Evolutionary conservation across 2,113 vertebrate species (phyloP), one percentile per base, ranked within the genome.

Genomic region (Chelonoidis abingdonii): DNA sequence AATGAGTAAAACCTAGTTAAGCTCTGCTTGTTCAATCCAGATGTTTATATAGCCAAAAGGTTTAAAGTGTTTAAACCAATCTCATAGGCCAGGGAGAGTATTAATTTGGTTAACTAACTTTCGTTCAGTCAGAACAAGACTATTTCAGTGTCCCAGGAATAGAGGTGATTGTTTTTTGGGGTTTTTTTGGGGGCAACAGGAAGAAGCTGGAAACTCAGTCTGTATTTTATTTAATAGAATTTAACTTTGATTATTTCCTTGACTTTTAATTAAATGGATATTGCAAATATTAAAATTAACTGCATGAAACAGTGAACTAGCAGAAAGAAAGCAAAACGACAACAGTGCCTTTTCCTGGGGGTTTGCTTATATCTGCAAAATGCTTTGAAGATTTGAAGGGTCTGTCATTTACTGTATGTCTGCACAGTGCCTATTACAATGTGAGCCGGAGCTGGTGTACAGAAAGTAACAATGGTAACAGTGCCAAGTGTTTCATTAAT

Each of bases 1-100:
- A 86, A 87, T 96, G 96, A 96, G 94, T 91, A 25, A 87, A 8
- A 82, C 59, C 95, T 86, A 88, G 80, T 82, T 98, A 98, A 98
- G 97, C 97, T 87, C 96, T 78, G 27, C 49, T 91, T 93, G 91
- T 7, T 87, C 92, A 91, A 56, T 76, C 87, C 76, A 24, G 41
- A 80, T 89, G 38, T 93, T 81, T 87, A 87, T 62, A 80, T 2
- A 76, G 49, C 86, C 38, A 27, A 82, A 53, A 87, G 86, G 86
- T 13, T 93, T 69, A 83, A 80, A 91, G 90, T 65, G 79, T 65
- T 19, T 53, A 53, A 89, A 91, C 12, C 38, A 57, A 44, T 57
- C 49, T 72, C 53, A 13, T 54, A 44, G 38, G 41, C 83, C 87
- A 94, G 86, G n/a, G 72, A 10, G 83, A n/a, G 27, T 0, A 54